Conservation (phyloP, 2,888 invertebrate genomes). For the Microctonus aethiopoides region DNA sequence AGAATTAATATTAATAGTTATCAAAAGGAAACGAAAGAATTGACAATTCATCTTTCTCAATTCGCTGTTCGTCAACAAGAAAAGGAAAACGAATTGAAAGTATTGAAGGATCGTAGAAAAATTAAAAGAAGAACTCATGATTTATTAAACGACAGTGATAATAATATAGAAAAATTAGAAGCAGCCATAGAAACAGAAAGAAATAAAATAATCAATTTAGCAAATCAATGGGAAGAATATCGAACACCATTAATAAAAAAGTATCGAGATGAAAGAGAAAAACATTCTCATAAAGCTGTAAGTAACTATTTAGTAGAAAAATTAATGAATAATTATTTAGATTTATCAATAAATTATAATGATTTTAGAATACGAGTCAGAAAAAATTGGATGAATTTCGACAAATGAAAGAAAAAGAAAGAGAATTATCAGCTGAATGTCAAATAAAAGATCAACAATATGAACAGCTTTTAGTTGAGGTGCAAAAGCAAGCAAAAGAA, state of each 20-base stretch:
- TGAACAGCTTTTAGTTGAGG: conserved; percentile 73
- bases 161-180: conserved; percentile 72
- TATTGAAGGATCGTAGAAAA: conserved; percentile 66
- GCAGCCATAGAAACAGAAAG: conserved; percentile 72
- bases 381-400: conserved; percentile 70
- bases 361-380: conserved; percentile 68
- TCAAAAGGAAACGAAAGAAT: conserved; percentile 59
- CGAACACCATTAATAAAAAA: conserved; percentile 75
- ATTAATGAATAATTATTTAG: conserved; percentile 1
- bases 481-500: conserved; percentile 73
- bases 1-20: conserved; percentile 57
- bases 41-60: conserved; percentile 55
- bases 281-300: conserved; percentile 67
- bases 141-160: conserved; percentile 74
- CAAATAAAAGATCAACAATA: conserved; percentile 67
- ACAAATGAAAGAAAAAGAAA: conserved; percentile 71
- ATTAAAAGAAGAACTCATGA: conserved; percentile 73
- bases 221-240: conserved; percentile 80
- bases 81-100: conserved; percentile 67
- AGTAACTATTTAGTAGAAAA: conserved; percentile 36
- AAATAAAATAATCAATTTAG: conserved; percentile 73
- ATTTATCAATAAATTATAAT: conserved; percentile 14
- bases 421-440: conserved; percentile 72
- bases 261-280: conserved; percentile 67
- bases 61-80: conserved; percentile 52